phyloP scores from a whole-genome alignment of 2,797 vertebrate genomes.

The Gallinago nigripennis region DNA sequence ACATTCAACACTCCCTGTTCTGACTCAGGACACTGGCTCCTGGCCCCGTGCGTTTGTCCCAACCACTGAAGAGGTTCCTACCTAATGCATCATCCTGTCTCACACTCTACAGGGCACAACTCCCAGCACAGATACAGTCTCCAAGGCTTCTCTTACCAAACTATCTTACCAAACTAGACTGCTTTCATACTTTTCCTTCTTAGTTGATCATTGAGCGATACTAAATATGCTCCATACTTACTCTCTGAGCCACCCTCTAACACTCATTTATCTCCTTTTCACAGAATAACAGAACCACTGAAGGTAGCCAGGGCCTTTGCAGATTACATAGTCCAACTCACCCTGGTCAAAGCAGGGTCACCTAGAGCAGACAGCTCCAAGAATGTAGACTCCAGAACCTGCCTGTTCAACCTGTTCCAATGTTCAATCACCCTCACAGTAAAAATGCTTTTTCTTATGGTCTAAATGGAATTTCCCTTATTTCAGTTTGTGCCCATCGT shows the following conservation, averaged over 20 bases:
- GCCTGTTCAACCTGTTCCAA: not conserved
- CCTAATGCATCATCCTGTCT: not conserved
- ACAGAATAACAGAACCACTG: not conserved
- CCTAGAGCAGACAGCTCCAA: not conserved
- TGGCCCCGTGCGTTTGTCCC: not conserved
- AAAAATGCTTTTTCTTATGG: not conserved
- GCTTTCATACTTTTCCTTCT: not conserved
- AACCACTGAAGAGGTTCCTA: fast-evolving
- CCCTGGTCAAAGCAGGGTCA: not conserved
- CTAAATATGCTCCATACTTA: not conserved
- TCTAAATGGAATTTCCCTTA: not conserved
- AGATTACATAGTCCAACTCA: not conserved
- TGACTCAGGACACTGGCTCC: not conserved
- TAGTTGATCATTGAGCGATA: not conserved
- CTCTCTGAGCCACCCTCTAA: not conserved
- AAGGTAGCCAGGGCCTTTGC: not conserved
- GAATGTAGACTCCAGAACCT: not conserved
- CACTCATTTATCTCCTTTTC: not conserved
- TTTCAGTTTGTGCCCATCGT: not conserved
- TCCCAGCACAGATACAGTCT: not conserved
- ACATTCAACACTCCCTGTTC: not conserved
- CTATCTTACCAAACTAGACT: too few relatives aligned
- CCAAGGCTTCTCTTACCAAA: not conserved
- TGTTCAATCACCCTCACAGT: not conserved
- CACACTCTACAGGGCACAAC: not conserved